A percentile compares a stretch with the other conserved stretches of the same genome.
phyloP scores from a whole-genome alignment of 2,797 vertebrate species.

The Lophius americanus region DNA sequence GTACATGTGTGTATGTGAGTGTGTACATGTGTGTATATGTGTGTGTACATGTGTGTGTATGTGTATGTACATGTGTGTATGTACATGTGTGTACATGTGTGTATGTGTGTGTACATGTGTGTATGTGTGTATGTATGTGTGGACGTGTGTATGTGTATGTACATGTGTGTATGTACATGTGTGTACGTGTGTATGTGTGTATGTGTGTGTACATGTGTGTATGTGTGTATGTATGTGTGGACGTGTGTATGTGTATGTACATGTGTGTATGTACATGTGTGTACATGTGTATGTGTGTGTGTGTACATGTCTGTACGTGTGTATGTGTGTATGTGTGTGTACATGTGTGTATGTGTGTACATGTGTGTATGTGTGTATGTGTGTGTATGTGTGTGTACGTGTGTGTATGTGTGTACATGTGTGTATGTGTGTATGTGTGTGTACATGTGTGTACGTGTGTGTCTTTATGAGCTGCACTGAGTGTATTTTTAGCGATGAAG shows the following conservation, averaged over 20 bases:
- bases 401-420: conserved; percentile 2
- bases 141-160: conserved; percentile 19
- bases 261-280: neutral
- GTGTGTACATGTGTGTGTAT: conserved; percentile 6
- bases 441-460: conserved; percentile 4
- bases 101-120: neutral
- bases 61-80: conserved; percentile 21
- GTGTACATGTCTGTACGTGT: conserved; percentile 2
- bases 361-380: conserved; percentile 5
- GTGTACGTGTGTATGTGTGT: neutral
- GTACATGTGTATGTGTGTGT: conserved; percentile 6
- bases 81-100: conserved; percentile 4
- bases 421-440: conserved; percentile 20
- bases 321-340: conserved; percentile 14
- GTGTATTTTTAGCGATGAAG: conserved; percentile 77
- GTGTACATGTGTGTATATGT: conserved; percentile 21
- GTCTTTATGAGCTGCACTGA: conserved; percentile 17
- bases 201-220: conserved; percentile 1
- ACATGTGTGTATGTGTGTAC: conserved; percentile 12
- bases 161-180: conserved; percentile 6
- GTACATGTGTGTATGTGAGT: conserved; percentile 5
- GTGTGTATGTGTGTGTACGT: too few species aligned
- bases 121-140: conserved; percentile 24
- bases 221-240: conserved; percentile 4
- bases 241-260: conserved; percentile 22